These are phyloP conservation scores for Leptarthrus brevirostris DNA, from an alignment of 2,888 invertebrate species.

Conservation along the genomic window DNA sequence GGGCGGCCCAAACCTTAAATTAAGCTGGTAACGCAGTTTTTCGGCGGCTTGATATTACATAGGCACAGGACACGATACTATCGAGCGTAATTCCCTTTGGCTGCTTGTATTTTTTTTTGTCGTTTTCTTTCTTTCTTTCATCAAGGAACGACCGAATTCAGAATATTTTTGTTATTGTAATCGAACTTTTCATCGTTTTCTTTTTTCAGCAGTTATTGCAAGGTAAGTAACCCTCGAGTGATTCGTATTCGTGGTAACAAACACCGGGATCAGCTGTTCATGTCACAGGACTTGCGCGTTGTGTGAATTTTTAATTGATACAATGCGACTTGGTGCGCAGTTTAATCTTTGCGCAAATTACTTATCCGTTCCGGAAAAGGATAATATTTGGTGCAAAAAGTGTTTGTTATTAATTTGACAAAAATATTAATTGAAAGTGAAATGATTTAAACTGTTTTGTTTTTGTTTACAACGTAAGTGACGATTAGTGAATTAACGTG, in stretches of 20 bases:
- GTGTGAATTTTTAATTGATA: background rate
- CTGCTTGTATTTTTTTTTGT: background rate
- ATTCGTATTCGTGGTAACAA: conserved; percentile 1
- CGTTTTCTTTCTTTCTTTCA: background rate
- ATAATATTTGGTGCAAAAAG: background rate
- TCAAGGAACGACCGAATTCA: background rate
- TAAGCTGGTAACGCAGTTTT: conserved; percentile 33
- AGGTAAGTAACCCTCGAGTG: conserved; percentile 40
- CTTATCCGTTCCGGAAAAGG: background rate
- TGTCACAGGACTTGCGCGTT: background rate
- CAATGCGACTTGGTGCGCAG: background rate
- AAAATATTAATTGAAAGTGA: too few species aligned
- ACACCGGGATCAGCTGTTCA: conserved; percentile 41
- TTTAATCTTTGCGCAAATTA: background rate
- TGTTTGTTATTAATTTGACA: too few species aligned
- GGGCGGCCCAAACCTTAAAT: background rate
- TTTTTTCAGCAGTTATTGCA: conserved; percentile 11
- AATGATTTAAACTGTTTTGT: background rate
- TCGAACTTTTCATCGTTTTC: background rate
- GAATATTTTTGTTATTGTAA: background rate
- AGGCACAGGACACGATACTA: conserved; percentile 2
- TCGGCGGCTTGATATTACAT: too few species aligned
- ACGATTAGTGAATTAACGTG: too few species aligned
- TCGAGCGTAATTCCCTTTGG: too few species aligned
- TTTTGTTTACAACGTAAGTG: too few species aligned